Evolutionary conservation across 2,113 vertebrate species (phyloP), one percentile per base, ranked within the genome.

Genomic region (Brachypodius melanocephalos): DNA sequence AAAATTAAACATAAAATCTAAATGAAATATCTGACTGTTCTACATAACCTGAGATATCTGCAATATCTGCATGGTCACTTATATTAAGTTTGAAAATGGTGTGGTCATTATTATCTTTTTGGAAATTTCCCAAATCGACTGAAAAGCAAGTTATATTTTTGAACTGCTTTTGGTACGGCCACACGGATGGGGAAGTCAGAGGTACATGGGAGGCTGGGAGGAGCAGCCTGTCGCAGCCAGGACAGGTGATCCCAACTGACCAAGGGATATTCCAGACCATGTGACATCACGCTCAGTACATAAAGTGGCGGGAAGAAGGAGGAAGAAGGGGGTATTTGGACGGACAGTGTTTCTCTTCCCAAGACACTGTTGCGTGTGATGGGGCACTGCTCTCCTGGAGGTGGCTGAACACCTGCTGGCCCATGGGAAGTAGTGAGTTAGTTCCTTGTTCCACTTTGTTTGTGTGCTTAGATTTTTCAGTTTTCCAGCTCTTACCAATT

Each of bases 21-120:
- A 89, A 96, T 93, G 26, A 96, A 97, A 97, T 73, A 76, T 36
- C 55, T 93, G 71, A 81, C 81, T 93, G 14, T 51, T 89, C 76
- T 89, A 69, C 43, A 59, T 75, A 86, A 63, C 10, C 68, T 59
- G 62, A 96, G 61, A 68, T 89, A 93, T 52, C 22, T 93, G 26
- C 8, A 16, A 75, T 85, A 94, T 52, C 36, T 92, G 17, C 7
- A 16, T 45, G 7, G 65, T 79, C 69, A 89, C 26, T 88, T 62
- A 10, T 32, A 52, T 57, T 88, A 91, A 88, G 74, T 68, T 65
- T 79, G 71, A 77, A 96, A 96, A 84, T 52, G 52, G 72, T 12
- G 21, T 71, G 43, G 34, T 89, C 36, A 76, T 96, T 85, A 58
- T 54, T 87, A 77, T 32, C 18, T 92, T 94, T 43, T 81, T 49